Conservation (phyloP, 1,140 invertebrate genomes). For the Subanguina moxae region DNA sequence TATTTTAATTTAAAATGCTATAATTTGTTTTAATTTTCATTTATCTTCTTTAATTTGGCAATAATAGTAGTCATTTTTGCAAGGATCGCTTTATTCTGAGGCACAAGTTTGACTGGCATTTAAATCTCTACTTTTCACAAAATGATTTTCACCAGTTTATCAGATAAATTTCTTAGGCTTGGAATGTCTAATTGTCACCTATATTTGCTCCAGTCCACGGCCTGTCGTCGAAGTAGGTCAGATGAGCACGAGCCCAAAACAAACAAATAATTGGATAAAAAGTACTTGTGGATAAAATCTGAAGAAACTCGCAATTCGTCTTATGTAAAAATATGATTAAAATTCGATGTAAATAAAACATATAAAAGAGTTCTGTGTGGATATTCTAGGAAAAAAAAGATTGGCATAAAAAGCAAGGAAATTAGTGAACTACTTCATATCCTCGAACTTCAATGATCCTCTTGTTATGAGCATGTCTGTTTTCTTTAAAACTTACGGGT, state of each 20-base stretch:
- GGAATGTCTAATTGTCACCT: too few relatives aligned
- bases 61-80: too few relatives aligned
- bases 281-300: not conserved
- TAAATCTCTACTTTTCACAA: too few relatives aligned
- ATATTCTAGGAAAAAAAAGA: constrained; percentile 29
- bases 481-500: too few relatives aligned
- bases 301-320: not conserved
- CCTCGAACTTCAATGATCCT: constrained; percentile 57
- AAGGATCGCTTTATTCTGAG: too few relatives aligned
- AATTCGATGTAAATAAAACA: not conserved
- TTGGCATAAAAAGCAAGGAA: not conserved
- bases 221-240: constrained; percentile 69
- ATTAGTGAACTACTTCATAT: constrained; percentile 51
- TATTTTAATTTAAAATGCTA: too few relatives aligned
- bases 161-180: too few relatives aligned
- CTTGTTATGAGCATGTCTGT: constrained; percentile 43
- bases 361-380: constrained; percentile 26
- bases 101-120: too few relatives aligned
- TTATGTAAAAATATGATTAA: not conserved
- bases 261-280: constrained; percentile 7
- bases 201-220: too few relatives aligned
- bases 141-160: too few relatives aligned
- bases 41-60: too few relatives aligned
- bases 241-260: constrained; percentile 50
- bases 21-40: too few relatives aligned